Evolutionary conservation across 2,888 invertebrate genomes (phyloP).

Genomic region (Xanthia togata): DNA sequence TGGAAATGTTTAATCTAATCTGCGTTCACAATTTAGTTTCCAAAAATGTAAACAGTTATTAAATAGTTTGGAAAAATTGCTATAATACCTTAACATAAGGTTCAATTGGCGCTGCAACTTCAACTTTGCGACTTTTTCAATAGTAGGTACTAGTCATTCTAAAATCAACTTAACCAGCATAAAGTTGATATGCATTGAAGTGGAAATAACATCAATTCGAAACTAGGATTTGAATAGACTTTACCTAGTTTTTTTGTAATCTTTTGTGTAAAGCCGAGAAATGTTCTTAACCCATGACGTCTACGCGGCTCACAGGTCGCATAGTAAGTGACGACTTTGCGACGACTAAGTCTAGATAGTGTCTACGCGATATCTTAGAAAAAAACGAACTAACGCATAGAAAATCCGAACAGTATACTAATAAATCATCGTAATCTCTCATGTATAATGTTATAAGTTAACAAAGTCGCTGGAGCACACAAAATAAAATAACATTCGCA

Average conservation of each 20-base stretch:
- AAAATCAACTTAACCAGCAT: neutral
- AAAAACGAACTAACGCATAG: neutral
- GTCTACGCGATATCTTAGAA: neutral
- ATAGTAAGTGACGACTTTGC: neutral
- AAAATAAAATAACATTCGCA: conserved; percentile 31
- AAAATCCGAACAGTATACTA: neutral
- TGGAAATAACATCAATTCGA: neutral
- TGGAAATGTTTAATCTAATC: neutral
- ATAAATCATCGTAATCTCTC: neutral
- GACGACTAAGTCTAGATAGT: neutral
- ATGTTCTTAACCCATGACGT: neutral
- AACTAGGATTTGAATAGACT: neutral
- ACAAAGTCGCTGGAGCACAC: conserved; percentile 26
- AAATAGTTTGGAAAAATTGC: neutral
- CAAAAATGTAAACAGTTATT: neutral
- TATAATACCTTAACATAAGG: neutral
- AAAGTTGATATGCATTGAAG: neutral
- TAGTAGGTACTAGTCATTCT: neutral
- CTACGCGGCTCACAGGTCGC: neutral
- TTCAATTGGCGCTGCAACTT: neutral
- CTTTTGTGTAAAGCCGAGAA: neutral
- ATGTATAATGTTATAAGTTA: conserved; percentile 2
- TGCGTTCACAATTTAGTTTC: neutral
- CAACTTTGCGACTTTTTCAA: neutral
- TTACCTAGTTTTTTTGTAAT: neutral